These are phyloP conservation scores for Miltochrista miniata DNA, from an alignment of 2,888 invertebrate genomes.

Conservation along the genomic window DNA sequence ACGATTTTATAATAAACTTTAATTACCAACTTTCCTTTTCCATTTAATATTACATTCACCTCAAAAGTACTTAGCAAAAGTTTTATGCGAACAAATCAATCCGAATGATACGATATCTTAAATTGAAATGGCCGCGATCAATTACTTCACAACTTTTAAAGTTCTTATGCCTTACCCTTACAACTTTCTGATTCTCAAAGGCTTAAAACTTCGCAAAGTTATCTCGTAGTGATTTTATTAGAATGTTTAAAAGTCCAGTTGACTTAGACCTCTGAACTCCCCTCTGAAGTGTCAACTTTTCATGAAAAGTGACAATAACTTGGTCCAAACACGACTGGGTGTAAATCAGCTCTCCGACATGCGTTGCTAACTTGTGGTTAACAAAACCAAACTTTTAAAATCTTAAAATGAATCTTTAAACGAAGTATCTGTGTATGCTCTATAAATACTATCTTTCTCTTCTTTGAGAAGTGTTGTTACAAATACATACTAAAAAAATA, in stretches of 20 bases:
- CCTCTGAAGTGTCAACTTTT: constrained; percentile 13
- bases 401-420: constrained; percentile 11
- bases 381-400: constrained; percentile 30
- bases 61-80: constrained; percentile 18
- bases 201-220: constrained; percentile 39
- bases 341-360: constrained; percentile 16
- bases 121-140: constrained; percentile 44
- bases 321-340: constrained; percentile 26
- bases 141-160: constrained; percentile 39
- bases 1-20: no score
- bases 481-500: no score
- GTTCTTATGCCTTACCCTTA: constrained; percentile 32
- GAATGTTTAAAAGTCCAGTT: constrained; percentile 41
- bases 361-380: constrained; percentile 30
- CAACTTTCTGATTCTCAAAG: constrained; percentile 41
- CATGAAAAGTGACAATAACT: constrained; percentile 22
- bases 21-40: no score
- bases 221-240: constrained; percentile 44
- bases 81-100: constrained; percentile 36
- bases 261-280: constrained; percentile 17
- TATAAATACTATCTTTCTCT: no score
- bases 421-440: no score
- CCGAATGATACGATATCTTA: constrained; percentile 36
- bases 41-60: constrained; percentile 17
- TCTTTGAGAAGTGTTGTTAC: no score